phyloP scores from a whole-genome alignment of 2,797 vertebrate genomes.

The Mormyrops boulengeri region DNA sequence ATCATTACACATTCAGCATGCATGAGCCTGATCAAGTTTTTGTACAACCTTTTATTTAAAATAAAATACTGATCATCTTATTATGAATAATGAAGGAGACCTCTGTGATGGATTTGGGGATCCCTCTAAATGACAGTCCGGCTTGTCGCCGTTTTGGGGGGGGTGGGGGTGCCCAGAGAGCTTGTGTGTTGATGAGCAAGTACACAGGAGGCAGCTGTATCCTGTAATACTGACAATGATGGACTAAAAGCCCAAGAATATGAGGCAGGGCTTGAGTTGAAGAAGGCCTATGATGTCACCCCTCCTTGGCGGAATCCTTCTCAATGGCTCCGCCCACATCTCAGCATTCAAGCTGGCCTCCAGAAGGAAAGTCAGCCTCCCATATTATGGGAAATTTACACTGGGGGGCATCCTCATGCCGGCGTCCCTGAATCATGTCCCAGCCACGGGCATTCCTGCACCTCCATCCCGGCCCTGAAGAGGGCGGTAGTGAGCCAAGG shows the following conservation, averaged over 20 bases:
- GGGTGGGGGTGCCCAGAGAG: not conserved
- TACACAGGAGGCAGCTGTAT: not conserved
- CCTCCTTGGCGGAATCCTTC: not conserved
- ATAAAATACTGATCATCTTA: not conserved
- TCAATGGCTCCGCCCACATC: not conserved
- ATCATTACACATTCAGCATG: not conserved
- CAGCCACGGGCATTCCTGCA: not conserved
- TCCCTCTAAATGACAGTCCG: not conserved
- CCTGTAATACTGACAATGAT: not conserved
- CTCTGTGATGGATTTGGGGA: not conserved
- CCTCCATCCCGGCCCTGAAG: not conserved
- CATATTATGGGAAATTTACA: not conserved
- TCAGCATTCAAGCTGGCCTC: not conserved
- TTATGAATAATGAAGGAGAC: not conserved
- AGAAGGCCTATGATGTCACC: not conserved
- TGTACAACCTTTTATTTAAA: not conserved
- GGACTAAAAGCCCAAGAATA: not conserved
- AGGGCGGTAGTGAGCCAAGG: not conserved
- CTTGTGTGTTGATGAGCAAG: not conserved
- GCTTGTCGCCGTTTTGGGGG: not conserved
- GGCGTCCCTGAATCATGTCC: not conserved
- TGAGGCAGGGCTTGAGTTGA: not conserved
- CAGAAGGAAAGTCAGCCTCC: not conserved
- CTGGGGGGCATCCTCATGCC: not conserved
- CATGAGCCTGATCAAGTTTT: not conserved